Percentiles rank a stretch among this genome's conserved stretches.
These are phyloP conservation scores for Orthosia cruda DNA, from an alignment of 2,888 invertebrate genomes.

Conservation along the genomic window DNA sequence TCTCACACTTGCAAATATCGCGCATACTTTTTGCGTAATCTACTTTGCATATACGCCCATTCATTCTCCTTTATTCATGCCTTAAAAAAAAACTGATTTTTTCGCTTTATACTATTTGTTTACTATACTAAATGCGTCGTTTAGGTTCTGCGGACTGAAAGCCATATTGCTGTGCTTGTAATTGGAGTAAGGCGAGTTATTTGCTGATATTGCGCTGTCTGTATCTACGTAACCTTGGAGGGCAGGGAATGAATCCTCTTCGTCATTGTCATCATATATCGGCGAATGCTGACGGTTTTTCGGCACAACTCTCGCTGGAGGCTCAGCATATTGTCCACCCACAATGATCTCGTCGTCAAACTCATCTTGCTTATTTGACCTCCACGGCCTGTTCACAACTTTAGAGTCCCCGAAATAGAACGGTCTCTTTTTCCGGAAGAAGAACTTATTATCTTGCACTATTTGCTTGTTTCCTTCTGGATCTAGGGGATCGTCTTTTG, in stretches of 20 bases:
- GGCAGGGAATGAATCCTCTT: slow-evolving; percentile 65
- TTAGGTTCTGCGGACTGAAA: slow-evolving; percentile 89
- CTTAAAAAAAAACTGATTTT: not conserved
- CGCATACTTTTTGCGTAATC: slow-evolving; percentile 15
- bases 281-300: slow-evolving; percentile 75
- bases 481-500: slow-evolving; percentile 26
- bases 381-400: slow-evolving; percentile 74
- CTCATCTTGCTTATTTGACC: slow-evolving; percentile 63
- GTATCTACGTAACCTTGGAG: slow-evolving; percentile 72
- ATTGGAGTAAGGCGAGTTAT: slow-evolving; percentile 85
- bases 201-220: slow-evolving; percentile 75
- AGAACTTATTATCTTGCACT: slow-evolving; percentile 54
- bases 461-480: slow-evolving; percentile 4
- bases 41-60: not conserved
- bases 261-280: slow-evolving; percentile 72
- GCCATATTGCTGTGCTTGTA: slow-evolving; percentile 89
- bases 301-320: slow-evolving; percentile 82
- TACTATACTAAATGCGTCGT: slow-evolving; percentile 88
- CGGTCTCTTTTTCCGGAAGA: slow-evolving; percentile 71
- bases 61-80: not conserved
- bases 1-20: slow-evolving; percentile 26
- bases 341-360: slow-evolving; percentile 78
- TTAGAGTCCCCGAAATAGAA: slow-evolving; percentile 68
- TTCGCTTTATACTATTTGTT: slow-evolving; percentile 71
- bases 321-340: slow-evolving; percentile 88